Evolutionary conservation across 2,797 vertebrate genomes (phyloP).

Genomic region (Amazonetta brasiliensis): DNA sequence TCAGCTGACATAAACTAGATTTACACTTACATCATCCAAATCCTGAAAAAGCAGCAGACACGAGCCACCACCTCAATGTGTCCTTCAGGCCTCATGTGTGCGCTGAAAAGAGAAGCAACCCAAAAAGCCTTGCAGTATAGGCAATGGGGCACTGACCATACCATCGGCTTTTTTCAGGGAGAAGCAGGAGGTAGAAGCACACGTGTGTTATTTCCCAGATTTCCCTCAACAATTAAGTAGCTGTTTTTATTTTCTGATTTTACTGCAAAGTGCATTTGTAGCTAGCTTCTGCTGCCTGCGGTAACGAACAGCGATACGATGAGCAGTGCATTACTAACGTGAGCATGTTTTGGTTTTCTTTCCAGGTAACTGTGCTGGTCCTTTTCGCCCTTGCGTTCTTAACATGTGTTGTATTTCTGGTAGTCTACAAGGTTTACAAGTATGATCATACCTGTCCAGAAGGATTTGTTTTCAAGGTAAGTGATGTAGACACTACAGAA

Average conservation of each 20-base stretch:
- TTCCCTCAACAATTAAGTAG: not conserved
- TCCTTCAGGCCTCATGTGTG: not conserved
- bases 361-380: constrained; percentile 91
- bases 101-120: not conserved
- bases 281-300: not conserved
- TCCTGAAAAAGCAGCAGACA: not conserved
- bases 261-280: not conserved
- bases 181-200: not conserved
- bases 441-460: constrained; percentile 95
- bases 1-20: not conserved
- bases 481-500: not conserved
- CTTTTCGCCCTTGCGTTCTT: constrained; percentile 94
- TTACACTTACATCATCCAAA: not conserved
- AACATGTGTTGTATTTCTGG: constrained; percentile 94
- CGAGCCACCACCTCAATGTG: not conserved
- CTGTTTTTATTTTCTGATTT: not conserved
- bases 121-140: not conserved
- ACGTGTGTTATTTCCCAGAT: not conserved
- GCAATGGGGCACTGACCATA: not conserved
- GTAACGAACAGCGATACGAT: not conserved
- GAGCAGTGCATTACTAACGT: not conserved
- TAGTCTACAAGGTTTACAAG: constrained; percentile 98
- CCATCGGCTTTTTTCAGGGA: not conserved
- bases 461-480: constrained; percentile 94
- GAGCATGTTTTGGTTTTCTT: constrained; percentile 20